Base-by-base conservation (phyloP, 2,113 vertebrate genomes). In the Argyrosomus japonicus region DNA sequence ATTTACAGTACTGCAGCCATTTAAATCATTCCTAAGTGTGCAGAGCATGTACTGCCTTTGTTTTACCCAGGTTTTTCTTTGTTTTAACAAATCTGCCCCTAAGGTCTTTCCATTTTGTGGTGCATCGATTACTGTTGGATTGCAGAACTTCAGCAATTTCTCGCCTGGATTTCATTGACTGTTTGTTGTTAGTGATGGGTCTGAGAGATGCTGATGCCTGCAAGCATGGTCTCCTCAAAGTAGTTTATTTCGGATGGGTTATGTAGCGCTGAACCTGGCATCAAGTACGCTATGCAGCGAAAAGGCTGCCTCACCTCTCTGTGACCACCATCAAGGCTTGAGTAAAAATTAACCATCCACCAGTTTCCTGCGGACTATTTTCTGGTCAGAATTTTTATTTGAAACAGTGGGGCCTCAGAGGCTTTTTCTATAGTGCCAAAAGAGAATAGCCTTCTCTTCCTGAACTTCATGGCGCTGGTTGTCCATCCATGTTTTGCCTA, bases 401-500 rank as follows among this genome's bases (percentile, higher is more conserved):
- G 82, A 88, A 87, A 70, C 36, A 23, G 32, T 61, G 32, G 68
- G 70, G 67, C 88, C 76, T 77, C 65, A 21, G 32, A 62, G 75
- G 1, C 32, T 45, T 78, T 75, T 73, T 47, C 58, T 64, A 21
- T 67, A 60, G 67, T 87, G 68, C 77, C 15, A 80, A 68, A 60
- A 84, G 62, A 88, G 76, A 88, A 89, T 79, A 91, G 77, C 85
- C 68, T 68, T 88, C 83, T 75, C 82, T 88, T 81, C 68, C 85
- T 83, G 78, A 83, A 87, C 80, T 92, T 87, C 88, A 90, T 79
- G 86, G 84, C 57, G 25, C 89, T 84, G 84, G 82, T 81, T 87
- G 84, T 91, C 88, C 89, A 87, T 93, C 87, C 89, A 87, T 94
- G 90, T 94, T 94, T 93, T 87, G 80, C 88, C 89, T 95, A 96